Evolutionary conservation across 2,797 vertebrate species (phyloP), one percentile per base, ranked within the genome.

Genomic region (Sus cebifrons): DNA sequence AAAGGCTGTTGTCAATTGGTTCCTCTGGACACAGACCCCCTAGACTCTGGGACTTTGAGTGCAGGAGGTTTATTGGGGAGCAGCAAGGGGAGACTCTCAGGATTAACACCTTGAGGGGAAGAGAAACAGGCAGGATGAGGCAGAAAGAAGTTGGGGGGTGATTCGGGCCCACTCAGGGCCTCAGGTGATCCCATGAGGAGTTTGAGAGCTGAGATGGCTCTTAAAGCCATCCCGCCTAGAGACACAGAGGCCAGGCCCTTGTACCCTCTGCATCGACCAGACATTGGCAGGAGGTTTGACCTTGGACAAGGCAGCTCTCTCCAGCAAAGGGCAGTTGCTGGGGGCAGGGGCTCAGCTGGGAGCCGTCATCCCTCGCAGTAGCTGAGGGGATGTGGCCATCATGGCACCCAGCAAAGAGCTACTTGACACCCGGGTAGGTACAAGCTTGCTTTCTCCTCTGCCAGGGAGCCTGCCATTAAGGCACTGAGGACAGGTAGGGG

Each of bases 251-350:
- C 58, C 25, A 27, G 65, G 49, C 20, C 1, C 1, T 3, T 7
- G 17, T 2, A 0, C 3, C 44, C 5, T 21, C 6, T 1, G 62
- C 25, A 5, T 0, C 0, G 15, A 3, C 64, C 27, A 2, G 65
- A 27, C 20, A 1, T 27, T 1, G 20, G 64, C 40, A n/a, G 56
- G 68, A 65, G 73, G 1, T 49, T 13, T 91, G 89, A 91, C 68
- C 95, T 74, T 88, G 94, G 67, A 54, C 58, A 15, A 64, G 79
- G 70, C 74, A 25, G 86, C 32, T 15, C 29, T 91, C 56, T 92
- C 1, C 32, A 60, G 56, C 89, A 12, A 49, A 25, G 49, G 71
- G 29, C 85, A 27, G 62, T 18, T n/a, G 17, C 74, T 18, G 32
- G n/a, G 71, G 36, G 54, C 60, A 21, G n/a, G 64, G 75, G 54